A percentile compares a stretch with the other conserved stretches of the same genome.
phyloP scores from a whole-genome alignment of 2,113 vertebrate species.

The Canis aureus region DNA sequence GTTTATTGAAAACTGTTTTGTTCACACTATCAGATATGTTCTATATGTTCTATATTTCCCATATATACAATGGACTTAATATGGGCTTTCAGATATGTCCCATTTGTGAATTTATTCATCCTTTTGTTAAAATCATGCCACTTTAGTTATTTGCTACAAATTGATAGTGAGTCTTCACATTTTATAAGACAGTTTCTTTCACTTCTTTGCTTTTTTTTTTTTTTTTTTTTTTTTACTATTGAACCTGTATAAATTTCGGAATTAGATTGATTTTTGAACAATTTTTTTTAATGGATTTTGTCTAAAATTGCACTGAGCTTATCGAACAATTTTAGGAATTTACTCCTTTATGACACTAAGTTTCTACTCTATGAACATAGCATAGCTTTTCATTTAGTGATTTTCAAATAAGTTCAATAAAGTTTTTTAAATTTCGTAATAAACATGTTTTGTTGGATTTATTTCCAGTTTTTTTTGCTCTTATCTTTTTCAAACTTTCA shows the following conservation, averaged over 20 bases:
- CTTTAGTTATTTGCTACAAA: not conserved
- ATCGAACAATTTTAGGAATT: not conserved
- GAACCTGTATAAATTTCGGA: not conserved
- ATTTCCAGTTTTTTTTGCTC: not conserved
- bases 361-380: not conserved
- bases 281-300: not conserved
- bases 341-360: not conserved
- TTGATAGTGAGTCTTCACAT: not conserved
- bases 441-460: not conserved
- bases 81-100: not conserved
- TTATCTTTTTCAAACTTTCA: not conserved
- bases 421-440: not conserved
- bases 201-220: not conserved
- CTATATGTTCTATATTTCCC: not conserved
- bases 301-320: not conserved
- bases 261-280: not conserved
- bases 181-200: not conserved
- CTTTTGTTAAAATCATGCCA: not conserved
- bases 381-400: not conserved
- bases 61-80: not conserved
- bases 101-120: not conserved
- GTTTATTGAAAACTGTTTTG: not conserved
- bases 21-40: not conserved
- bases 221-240: not conserved
- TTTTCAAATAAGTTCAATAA: not conserved